A percentile compares a stretch with the other conserved stretches of the same genome.
Evolutionary conservation across 35 echinoderm and acorn worm species (phyloP).

Genomic region (Ptychodera flava): DNA sequence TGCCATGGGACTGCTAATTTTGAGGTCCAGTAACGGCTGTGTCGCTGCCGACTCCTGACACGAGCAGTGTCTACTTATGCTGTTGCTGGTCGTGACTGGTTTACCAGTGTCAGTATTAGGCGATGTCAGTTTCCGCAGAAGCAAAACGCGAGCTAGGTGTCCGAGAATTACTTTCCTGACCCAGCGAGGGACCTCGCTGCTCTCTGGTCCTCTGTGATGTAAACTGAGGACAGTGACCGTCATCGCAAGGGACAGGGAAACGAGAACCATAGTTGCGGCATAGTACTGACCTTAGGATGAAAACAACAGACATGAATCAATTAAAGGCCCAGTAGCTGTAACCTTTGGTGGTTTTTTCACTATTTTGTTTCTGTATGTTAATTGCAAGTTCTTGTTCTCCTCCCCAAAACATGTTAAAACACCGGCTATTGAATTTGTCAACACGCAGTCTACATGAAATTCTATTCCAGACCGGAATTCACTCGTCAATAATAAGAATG

Average conservation of each 20-base stretch:
- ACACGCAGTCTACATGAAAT: too few relatives aligned
- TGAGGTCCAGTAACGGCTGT: neutral
- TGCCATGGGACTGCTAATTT: neutral
- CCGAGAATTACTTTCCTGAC: neutral
- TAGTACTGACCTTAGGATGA: slow-evolving; percentile 45
- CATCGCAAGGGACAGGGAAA: neutral
- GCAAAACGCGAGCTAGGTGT: neutral
- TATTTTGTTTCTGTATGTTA: neutral
- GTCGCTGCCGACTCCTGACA: neutral
- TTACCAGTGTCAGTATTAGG: neutral
- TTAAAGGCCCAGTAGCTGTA: too few relatives aligned
- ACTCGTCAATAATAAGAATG: too few relatives aligned
- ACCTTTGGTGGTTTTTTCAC: too few relatives aligned
- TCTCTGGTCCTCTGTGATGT: neutral
- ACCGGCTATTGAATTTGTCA: too few relatives aligned
- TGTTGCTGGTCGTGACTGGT: neutral
- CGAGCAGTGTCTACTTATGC: neutral
- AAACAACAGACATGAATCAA: slow-evolving; percentile 11
- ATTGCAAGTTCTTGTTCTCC: neutral
- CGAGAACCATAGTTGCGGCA: neutral
- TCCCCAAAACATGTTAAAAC: neutral
- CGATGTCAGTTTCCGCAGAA: neutral
- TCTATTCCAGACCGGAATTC: too few relatives aligned
- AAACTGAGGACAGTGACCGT: neutral
- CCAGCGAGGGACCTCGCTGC: neutral